Evolutionary conservation across 53 echinoderm and acorn worm genomes (phyloP), one percentile per base, ranked within the genome.

Genomic region (Astropecten irregularis): DNA sequence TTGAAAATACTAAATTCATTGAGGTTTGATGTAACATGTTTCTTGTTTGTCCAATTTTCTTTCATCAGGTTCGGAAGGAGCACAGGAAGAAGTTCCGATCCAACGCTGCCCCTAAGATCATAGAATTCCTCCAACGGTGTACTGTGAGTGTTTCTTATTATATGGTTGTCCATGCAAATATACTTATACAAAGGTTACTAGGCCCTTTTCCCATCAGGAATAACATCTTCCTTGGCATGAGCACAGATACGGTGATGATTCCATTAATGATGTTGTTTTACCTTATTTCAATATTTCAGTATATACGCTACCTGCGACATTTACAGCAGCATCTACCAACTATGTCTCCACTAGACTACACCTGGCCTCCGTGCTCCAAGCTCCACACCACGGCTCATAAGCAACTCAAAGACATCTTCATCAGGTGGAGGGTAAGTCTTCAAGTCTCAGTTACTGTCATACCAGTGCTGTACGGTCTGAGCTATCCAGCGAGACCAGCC

Each of bases 101-200:
- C 68, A 89, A 93, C 19, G 96, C 96, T 61, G 93, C 90, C 30
- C 96, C 96, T 31, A 96, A 91, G 86, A 86, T 96, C 28, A 68
- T 93, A 14, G 91, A 59, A 9, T 96, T 89, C 47, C 25, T 93
- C 52, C 86, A 47, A 46, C 86, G 90, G 68, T 83, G 65, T 61
- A 79, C 88, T 37, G 96, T 96, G 88, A 88, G 95, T 90, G 55
- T n/a, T n/a, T n/a, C n/a, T n/a, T n/a, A n/a, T n/a, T n/a, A n/a
- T n/a, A n/a, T n/a, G n/a, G n/a, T n/a, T n/a, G n/a, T n/a, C n/a
- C n/a, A n/a, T n/a, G n/a, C n/a, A n/a, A n/a, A n/a, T n/a, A n/a
- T n/a, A n/a, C n/a, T n/a, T n/a, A n/a, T n/a, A n/a, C n/a, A n/a
- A n/a, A n/a, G n/a, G n/a, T n/a, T n/a, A n/a, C n/a, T n/a, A n/a